Evolutionary conservation across 1,140 invertebrate species (phyloP).

Genomic region (Prorops nasuta): DNA sequence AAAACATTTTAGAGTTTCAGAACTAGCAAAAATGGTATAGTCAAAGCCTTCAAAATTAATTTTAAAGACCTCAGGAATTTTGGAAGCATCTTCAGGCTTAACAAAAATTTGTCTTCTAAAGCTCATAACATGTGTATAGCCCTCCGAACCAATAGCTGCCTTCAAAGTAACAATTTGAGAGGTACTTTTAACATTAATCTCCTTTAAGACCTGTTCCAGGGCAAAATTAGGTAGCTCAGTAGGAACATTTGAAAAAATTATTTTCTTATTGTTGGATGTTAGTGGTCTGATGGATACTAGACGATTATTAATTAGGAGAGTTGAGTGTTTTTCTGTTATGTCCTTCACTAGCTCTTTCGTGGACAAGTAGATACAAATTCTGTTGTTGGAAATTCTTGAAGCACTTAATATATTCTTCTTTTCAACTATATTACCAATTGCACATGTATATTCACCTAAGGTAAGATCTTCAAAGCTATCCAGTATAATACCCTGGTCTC

Average conservation of each 20-base stretch:
- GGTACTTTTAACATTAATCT: not conserved
- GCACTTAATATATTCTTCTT: not conserved
- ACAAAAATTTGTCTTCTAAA: not conserved
- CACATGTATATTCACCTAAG: not conserved
- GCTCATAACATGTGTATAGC: not conserved
- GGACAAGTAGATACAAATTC: conserved; percentile 4
- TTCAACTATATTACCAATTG: not conserved
- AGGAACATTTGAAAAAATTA: conserved; percentile 16
- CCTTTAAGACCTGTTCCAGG: conserved; percentile 6
- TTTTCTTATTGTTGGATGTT: not conserved
- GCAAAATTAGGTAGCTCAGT: conserved; percentile 13
- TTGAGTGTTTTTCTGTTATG: not conserved
- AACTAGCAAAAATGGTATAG: not conserved
- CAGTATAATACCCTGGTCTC: conserved; percentile 7
- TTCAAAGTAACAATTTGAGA: not conserved
- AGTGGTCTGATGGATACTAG: not conserved
- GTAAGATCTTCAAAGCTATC: not conserved
- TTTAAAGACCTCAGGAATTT: not conserved
- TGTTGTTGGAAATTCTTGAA: conserved; percentile 5
- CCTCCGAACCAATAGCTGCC: not conserved
- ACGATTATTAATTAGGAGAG: not conserved
- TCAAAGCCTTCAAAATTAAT: not conserved
- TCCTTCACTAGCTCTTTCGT: not conserved
- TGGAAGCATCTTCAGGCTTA: not conserved
- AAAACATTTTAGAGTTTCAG: not conserved